Base-by-base conservation (phyloP, 2,113 vertebrate species). In the Aplodontia rufa region DNA sequence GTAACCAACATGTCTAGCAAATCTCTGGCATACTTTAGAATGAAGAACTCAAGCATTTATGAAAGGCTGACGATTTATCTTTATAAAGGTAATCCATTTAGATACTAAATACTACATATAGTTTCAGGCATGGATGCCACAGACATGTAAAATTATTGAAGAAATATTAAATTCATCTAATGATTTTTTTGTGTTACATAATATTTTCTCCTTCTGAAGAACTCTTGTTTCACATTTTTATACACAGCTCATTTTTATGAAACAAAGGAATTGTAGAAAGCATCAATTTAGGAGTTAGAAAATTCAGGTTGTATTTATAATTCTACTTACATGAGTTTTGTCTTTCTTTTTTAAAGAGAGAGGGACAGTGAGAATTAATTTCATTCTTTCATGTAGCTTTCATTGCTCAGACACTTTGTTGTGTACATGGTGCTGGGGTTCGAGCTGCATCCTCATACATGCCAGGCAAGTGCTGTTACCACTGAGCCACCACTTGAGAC, bases 11-110 rank as follows among this genome's bases (percentile, higher is more conserved):
- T 2, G 51, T 62, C n/a, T 37, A 72, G 13, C 32, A 5, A 69
- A 69, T 78, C 8, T 94, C 68, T 30, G 20, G 20, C 19, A 64
- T 35, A 87, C 3, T 42, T n/a, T 86, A n/a, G 32, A 60, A 89
- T 55, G 74, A 87, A 90, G n/a, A 62, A 93, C 95, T 35, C 66
- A 92, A 96, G 16, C 24, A 91, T 68, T 78, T 62, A 90, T 64
- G 32, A 85, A 26, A 2, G 17, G 49, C 72, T 19, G 13, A 74
- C 42, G 20, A 22, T 40, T 92, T 42, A 75, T 74, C 55, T 51
- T 88, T 89, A 85, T 45, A 88, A 85, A 87, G 20, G 80, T 58
- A 32, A 51, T 51, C 55, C 68, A 40, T 0, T 62, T 28, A 30
- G 49, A 80, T 81, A 87, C 35, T 81, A 90, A 62, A 53, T 60